These are phyloP conservation scores for Diplodus puntazzo DNA, from an alignment of 2,797 vertebrate genomes.

Conservation along the genomic window DNA sequence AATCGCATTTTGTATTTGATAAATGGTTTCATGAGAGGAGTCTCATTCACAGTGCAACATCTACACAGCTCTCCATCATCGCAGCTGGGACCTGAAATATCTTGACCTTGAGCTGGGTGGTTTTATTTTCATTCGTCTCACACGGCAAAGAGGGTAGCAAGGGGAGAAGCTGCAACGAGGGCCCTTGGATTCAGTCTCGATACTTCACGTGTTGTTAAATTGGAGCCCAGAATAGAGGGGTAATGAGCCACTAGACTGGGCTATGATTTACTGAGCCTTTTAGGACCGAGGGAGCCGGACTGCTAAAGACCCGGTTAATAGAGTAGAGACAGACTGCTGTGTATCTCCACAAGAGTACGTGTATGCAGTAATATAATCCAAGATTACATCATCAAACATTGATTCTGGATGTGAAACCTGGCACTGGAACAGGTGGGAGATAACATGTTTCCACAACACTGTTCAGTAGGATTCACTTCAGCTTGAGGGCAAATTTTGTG, in stretches of 20 bases:
- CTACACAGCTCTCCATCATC: conserved; percentile 38
- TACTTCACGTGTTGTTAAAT: conserved; percentile 52
- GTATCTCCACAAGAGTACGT: no score
- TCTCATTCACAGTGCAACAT: conserved; percentile 6
- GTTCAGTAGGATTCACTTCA: conserved; percentile 11
- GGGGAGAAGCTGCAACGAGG: conserved; percentile 17
- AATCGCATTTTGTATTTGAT: conserved; percentile 17
- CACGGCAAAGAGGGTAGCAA: conserved; percentile 18
- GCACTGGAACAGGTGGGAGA: conserved; percentile 45
- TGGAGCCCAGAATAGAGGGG: conserved; percentile 17
- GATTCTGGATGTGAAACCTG: conserved; percentile 30
- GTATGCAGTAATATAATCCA: neutral
- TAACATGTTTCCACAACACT: conserved; percentile 16
- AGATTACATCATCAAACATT: conserved; percentile 19
- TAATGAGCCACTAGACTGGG: conserved; percentile 60
- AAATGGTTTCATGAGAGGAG: conserved; percentile 13
- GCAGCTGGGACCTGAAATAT: conserved; percentile 51
- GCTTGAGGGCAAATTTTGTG: conserved; percentile 20
- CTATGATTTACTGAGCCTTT: conserved; percentile 57
- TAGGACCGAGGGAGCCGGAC: conserved; percentile 10
- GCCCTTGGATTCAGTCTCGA: conserved; percentile 34
- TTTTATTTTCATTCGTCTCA: conserved; percentile 42
- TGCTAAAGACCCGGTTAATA: conserved; percentile 40
- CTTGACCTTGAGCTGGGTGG: conserved; percentile 68
- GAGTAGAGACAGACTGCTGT: conserved; percentile 6